Evolutionary conservation across 2,113 vertebrate species (phyloP).

Genomic region (Anser cygnoides): DNA sequence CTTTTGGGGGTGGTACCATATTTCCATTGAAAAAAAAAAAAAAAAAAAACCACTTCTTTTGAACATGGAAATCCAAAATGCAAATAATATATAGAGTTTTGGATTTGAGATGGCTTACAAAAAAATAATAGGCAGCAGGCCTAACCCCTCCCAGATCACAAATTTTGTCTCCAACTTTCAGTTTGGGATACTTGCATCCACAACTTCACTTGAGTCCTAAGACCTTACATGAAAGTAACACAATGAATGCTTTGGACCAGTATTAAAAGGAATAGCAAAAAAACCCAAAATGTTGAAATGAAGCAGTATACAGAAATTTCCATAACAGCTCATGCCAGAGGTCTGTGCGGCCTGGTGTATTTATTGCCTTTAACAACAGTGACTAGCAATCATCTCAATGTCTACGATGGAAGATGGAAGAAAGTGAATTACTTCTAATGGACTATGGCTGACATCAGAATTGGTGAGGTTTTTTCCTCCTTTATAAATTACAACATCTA

Average conservation of each 20-base stretch:
- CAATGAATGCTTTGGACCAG: background rate
- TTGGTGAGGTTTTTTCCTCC: conserved; percentile 9
- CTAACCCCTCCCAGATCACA: background rate
- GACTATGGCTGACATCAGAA: conserved; percentile 13
- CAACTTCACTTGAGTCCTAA: background rate
- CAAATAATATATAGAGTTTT: background rate
- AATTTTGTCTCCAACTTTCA: background rate
- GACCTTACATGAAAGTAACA: background rate
- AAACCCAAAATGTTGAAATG: background rate
- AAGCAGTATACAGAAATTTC: background rate
- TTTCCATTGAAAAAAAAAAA: background rate
- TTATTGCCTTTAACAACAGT: background rate
- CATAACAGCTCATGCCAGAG: background rate
- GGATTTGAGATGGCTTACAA: background rate
- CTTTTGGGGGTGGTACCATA: fast-evolving
- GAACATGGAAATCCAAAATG: background rate
- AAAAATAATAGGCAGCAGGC: background rate
- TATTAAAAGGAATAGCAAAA: background rate
- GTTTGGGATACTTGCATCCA: background rate
- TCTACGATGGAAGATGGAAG: background rate
- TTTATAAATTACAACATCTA: conserved; percentile 11
- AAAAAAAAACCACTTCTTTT: background rate
- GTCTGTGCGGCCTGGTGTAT: background rate
- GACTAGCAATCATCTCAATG: background rate
- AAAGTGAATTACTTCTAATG: conserved; percentile 31